Evolutionary conservation across 2,113 vertebrate species (phyloP).

Genomic region (Eubucco bourcierii): DNA sequence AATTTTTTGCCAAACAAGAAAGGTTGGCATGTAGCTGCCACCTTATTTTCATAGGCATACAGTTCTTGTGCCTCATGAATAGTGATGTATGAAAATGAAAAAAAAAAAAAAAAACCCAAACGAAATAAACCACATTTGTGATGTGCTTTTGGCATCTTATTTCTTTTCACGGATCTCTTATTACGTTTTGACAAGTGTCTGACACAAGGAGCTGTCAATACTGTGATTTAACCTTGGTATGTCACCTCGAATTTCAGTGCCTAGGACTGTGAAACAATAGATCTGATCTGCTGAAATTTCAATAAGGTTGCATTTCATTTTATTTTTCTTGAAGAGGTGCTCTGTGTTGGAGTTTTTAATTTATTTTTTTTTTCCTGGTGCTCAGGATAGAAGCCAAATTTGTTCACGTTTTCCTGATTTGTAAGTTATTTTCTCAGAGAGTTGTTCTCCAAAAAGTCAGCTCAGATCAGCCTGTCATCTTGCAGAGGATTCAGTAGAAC

Average conservation of each 20-base stretch:
- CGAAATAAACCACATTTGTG: not conserved
- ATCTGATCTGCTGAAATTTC: slow-evolving; percentile 21
- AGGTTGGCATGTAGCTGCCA: not conserved
- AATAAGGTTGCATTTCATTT: slow-evolving; percentile 34
- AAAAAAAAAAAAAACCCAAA: not conserved
- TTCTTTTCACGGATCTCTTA: slow-evolving; percentile 61
- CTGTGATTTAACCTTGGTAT: slow-evolving; percentile 64
- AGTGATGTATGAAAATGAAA: slow-evolving; percentile 34
- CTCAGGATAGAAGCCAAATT: not conserved
- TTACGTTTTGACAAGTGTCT: slow-evolving; percentile 70
- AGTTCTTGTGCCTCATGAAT: slow-evolving; percentile 31
- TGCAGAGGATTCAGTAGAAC: slow-evolving; percentile 5
- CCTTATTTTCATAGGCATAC: slow-evolving; percentile 2
- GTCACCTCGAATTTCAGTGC: slow-evolving; percentile 60
- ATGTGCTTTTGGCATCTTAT: slow-evolving; percentile 50
- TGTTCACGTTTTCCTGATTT: not conserved
- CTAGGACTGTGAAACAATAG: slow-evolving; percentile 45
- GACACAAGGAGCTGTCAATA: slow-evolving; percentile 57
- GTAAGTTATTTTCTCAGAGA: not conserved
- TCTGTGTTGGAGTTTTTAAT: not conserved
- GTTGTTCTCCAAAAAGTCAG: not conserved
- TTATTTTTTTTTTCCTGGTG: not conserved
- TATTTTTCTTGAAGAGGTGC: slow-evolving; percentile 2
- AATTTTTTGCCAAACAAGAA: not conserved
- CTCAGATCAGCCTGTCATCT: not conserved